Conservation (phyloP, 2,888 invertebrate genomes). For the Machimus rusticus region DNA sequence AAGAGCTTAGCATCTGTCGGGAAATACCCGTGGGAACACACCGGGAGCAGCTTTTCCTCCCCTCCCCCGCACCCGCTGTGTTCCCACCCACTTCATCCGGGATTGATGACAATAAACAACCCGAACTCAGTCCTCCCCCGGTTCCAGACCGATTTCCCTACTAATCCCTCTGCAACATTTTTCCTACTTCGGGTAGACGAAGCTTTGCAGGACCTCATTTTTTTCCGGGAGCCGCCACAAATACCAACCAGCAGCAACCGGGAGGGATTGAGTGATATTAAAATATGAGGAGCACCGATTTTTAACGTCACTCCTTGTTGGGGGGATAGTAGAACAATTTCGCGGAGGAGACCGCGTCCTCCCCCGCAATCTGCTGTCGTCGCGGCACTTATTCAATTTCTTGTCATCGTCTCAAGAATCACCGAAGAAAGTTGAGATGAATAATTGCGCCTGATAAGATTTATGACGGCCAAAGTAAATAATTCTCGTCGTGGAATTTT, state of each 20-base stretch:
- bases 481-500: not conserved
- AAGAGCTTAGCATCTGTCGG: not conserved
- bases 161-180: slow-evolving; percentile 13
- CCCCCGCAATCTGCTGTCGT: not conserved
- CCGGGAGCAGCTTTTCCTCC: not conserved
- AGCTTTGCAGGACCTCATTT: not conserved
- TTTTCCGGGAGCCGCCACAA: not conserved
- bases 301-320: slow-evolving; percentile 27
- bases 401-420: slow-evolving; percentile 33
- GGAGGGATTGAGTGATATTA: slow-evolving; percentile 28
- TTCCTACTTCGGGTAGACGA: not conserved
- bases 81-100: not conserved
- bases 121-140: not conserved
- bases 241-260: slow-evolving; percentile 16
- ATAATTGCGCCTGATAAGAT: slow-evolving; percentile 32
- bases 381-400: slow-evolving; percentile 37
- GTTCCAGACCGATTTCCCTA: not conserved
- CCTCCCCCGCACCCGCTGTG: not conserved
- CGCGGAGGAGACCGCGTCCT: not conserved
- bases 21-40: slow-evolving; percentile 32
- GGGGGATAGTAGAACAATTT: not conserved
- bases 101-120: slow-evolving; percentile 21
- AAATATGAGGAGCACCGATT: slow-evolving; percentile 38
- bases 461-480: slow-evolving; percentile 37
- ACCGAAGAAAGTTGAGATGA: slow-evolving; percentile 37